Evolutionary conservation across 2,113 vertebrate species (phyloP).

Genomic region (Mystacornis crossleyi): DNA sequence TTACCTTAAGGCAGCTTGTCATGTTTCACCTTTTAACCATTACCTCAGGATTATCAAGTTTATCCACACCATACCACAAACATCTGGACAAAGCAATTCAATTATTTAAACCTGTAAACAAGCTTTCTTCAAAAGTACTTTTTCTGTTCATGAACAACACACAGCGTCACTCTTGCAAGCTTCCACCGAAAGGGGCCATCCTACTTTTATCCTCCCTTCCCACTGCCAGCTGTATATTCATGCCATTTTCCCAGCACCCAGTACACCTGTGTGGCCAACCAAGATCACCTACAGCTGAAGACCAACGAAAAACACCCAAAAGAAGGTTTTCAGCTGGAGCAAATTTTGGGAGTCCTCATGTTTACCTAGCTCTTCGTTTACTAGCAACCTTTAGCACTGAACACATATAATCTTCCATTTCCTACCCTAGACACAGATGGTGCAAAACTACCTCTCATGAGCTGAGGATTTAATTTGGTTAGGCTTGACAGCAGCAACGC

Average conservation of each 20-base stretch:
- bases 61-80: not conserved
- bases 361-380: not conserved
- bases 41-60: not conserved
- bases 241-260: not conserved
- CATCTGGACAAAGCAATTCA: not conserved
- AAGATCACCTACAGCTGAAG: not conserved
- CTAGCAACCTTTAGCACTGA: not conserved
- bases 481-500: not conserved
- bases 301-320: not conserved
- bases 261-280: not conserved
- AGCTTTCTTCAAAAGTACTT: not conserved
- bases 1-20: not conserved
- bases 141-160: not conserved
- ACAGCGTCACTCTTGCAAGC: not conserved
- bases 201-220: not conserved
- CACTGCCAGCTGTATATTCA: not conserved
- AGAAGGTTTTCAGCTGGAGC: not conserved
- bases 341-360: not conserved
- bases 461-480: not conserved
- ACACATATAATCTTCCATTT: not conserved
- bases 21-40: not conserved
- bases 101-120: not conserved
- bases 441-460: not conserved
- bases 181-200: not conserved
- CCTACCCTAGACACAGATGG: not conserved